Conservation (phyloP, 2,113 vertebrate genomes). For the Noturus placidus region DNA sequence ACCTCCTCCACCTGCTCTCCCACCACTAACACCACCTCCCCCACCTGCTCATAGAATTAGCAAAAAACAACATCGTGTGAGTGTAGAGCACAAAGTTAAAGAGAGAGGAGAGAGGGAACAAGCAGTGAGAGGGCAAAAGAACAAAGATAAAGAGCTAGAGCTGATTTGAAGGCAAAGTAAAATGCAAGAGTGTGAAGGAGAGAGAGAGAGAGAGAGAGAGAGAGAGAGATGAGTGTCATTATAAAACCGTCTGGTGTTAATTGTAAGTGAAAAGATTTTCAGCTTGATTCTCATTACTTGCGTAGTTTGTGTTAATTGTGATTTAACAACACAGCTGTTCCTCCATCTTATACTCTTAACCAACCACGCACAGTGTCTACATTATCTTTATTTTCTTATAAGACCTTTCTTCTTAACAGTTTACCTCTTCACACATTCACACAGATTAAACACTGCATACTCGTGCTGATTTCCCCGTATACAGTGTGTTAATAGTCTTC, state of each 20-base stretch:
- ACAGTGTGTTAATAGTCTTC: neutral
- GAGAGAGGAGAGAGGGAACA: neutral
- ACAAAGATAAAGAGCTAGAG: neutral
- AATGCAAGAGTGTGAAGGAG: neutral
- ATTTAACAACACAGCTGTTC: conserved; percentile 11
- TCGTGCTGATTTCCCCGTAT: neutral
- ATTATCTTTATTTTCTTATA: neutral
- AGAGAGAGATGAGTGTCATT: conserved; percentile 21
- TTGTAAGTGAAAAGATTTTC: conserved; percentile 25
- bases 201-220: neutral
- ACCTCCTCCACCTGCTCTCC: no score
- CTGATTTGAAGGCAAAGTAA: neutral
- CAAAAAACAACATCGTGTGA: neutral
- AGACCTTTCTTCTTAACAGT: neutral
- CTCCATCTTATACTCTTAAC: neutral
- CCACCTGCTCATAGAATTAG: neutral
- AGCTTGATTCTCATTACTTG: neutral
- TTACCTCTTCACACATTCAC: neutral
- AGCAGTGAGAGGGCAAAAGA: neutral
- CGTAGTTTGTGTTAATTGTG: neutral
- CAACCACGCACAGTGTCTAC: neutral
- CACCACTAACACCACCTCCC: no score
- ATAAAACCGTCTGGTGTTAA: conserved; percentile 29
- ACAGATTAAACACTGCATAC: neutral
- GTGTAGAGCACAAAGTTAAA: neutral